Conservation (phyloP, 53 echinoderm and acorn worm species). For the Zoroaster sp. region DNA sequence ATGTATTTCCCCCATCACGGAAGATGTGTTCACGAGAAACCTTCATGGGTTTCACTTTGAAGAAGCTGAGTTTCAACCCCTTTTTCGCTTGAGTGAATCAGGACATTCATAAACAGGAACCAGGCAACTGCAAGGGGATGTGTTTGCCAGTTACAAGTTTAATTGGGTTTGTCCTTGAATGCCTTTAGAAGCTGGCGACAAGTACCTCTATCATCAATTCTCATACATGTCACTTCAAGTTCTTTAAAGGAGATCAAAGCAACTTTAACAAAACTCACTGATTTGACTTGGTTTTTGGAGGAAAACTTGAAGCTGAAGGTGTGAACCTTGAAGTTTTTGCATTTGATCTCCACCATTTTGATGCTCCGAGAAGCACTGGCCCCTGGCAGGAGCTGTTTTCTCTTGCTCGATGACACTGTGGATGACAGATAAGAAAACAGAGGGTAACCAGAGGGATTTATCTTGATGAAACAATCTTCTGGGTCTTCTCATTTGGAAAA, state of each 20-base stretch:
- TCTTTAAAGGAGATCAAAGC: too few relatives aligned
- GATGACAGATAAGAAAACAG: not conserved
- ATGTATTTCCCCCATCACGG: not conserved
- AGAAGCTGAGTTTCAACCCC: not conserved
- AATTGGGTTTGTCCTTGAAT: not conserved
- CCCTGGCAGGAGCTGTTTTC: constrained; percentile 67
- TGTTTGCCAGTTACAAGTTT: not conserved
- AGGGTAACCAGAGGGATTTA: too few relatives aligned
- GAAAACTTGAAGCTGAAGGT: constrained; percentile 99
- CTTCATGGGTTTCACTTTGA: not conserved
- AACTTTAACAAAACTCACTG: constrained; percentile 64
- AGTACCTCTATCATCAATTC: not conserved
- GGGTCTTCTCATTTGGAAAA: too few relatives aligned
- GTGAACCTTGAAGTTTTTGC: constrained; percentile 94
- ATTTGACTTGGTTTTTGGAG: constrained; percentile 79
- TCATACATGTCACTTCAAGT: not conserved
- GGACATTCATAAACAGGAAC: not conserved
- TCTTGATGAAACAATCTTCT: too few relatives aligned
- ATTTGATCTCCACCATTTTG: constrained; percentile 88
- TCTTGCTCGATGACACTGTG: constrained; percentile 68
- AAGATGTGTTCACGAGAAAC: too few relatives aligned
- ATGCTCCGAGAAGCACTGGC: constrained; percentile 53
- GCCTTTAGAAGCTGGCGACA: not conserved
- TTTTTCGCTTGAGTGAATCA: not conserved
- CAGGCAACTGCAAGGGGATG: constrained; percentile 1